A percentile compares a stretch with the other conserved stretches of the same genome.
Conservation (phyloP, 30 jellyfish, hydroid and myxozoan species). For the Hydra vulgaris region DNA sequence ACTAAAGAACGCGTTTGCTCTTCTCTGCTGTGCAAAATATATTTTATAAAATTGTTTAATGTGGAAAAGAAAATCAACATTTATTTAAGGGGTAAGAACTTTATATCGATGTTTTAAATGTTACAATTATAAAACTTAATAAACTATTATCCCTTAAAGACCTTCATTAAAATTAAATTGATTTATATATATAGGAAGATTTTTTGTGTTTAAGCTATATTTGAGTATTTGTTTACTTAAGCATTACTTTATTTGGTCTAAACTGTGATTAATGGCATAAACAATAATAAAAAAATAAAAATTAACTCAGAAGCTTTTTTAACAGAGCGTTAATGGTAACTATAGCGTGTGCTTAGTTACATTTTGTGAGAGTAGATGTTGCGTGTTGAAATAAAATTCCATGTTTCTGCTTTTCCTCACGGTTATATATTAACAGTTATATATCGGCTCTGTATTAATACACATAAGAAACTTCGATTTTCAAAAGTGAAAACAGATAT, state of each 20-base stretch:
- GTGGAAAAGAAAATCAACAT: background rate
- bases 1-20: constrained; percentile 19
- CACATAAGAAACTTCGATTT: too few relatives aligned
- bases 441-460: too few relatives aligned
- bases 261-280: background rate
- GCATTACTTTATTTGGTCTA: background rate
- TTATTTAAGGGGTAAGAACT: background rate
- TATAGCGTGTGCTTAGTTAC: background rate
- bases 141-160: too few relatives aligned
- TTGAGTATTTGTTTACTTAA: background rate
- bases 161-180: too few relatives aligned
- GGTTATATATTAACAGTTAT: too few relatives aligned
- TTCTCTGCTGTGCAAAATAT: background rate
- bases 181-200: too few relatives aligned
- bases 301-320: background rate
- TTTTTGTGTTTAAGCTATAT: background rate
- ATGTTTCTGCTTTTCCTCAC: too few relatives aligned
- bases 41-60: background rate
- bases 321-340: background rate
- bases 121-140: too few relatives aligned
- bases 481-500: too few relatives aligned
- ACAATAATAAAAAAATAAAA: too few relatives aligned
- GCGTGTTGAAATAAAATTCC: too few relatives aligned
- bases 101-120: background rate
- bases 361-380: too few relatives aligned